A percentile compares a stretch with the other conserved stretches of the same genome.
phyloP scores from a whole-genome alignment of 2,888 invertebrate genomes.

The Arrhopalites spinosus region DNA sequence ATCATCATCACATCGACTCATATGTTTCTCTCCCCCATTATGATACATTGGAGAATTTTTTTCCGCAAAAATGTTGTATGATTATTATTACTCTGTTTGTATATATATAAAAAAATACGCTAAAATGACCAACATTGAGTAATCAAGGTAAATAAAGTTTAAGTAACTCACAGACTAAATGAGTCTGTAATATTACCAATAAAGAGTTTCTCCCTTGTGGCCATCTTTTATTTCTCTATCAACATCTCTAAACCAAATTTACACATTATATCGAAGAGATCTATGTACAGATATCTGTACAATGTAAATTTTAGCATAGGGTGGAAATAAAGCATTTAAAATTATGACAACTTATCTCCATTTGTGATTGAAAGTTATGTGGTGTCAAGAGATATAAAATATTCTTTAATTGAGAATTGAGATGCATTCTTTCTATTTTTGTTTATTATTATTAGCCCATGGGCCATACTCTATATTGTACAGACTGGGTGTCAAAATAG shows the following conservation, averaged over 20 bases:
- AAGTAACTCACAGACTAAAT: too few species aligned
- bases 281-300: too few species aligned
- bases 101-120: neutral
- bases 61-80: conserved; percentile 10
- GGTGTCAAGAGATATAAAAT: neutral
- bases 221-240: neutral
- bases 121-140: conserved; percentile 13
- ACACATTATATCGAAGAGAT: too few species aligned
- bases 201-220: neutral
- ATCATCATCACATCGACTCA: conserved; percentile 1
- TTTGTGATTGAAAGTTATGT: neutral
- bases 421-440: neutral
- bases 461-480: too few species aligned
- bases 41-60: conserved; percentile 11
- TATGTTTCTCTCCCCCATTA: neutral
- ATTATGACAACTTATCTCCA: too few species aligned
- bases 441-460: too few species aligned
- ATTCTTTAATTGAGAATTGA: neutral
- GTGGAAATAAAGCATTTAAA: too few species aligned
- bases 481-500: too few species aligned
- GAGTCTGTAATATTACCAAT: neutral
- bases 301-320: too few species aligned
- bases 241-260: too few species aligned
- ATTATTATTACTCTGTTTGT: neutral
- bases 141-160: conserved; percentile 18